Base-by-base conservation (phyloP, 2,888 invertebrate genomes). In the Proisotoma minuta region DNA sequence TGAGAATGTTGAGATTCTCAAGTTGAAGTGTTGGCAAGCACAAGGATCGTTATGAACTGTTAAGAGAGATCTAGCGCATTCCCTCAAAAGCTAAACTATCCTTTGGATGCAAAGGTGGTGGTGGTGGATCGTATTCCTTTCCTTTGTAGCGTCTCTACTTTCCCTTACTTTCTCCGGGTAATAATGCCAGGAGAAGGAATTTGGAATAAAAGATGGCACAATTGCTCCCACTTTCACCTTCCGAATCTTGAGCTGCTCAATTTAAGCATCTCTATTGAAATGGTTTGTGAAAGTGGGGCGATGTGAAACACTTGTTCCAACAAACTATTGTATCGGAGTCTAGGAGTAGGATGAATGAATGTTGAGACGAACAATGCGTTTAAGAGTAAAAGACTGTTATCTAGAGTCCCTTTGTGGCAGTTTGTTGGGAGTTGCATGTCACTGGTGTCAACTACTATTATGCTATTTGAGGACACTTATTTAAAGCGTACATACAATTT, bases 401-500 rank as follows among this genome's bases (percentile, higher is more conserved):
- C n/a, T n/a, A n/a, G n/a, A n/a, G n/a, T 68, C 65, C 65, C 68
- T 57, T 53, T 52, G 65, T 62, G 65, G 62, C 65, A 65, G 66
- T 68, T 63, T 63, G 66, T 68, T 68, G n/a, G n/a, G n/a, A 63
- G 65, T 62, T 63, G 68, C 68, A 65, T 66, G 65, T 66, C 68
- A 66, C 62, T 64, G 53, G 63, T 54, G 59, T 53, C 59, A 29
- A 27, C 34, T 22, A 39, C 47, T 34, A 56, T 8, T 24, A 3
- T 24, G 5, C 23, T 50, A 10, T 52, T 18, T 52, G 10, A 10
- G 34, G 22, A 22, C 4, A 22, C 20, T 20, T 49, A 23, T 24
- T 49, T 4, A 3, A 49, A 49, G 18, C 20, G 5, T 10, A 18
- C 5, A 18, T 47, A 47, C 8, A 34, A 34, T 27, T 51, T 27